Conservation (phyloP, 2,113 vertebrate species). For the Ctenomys sociabilis region DNA sequence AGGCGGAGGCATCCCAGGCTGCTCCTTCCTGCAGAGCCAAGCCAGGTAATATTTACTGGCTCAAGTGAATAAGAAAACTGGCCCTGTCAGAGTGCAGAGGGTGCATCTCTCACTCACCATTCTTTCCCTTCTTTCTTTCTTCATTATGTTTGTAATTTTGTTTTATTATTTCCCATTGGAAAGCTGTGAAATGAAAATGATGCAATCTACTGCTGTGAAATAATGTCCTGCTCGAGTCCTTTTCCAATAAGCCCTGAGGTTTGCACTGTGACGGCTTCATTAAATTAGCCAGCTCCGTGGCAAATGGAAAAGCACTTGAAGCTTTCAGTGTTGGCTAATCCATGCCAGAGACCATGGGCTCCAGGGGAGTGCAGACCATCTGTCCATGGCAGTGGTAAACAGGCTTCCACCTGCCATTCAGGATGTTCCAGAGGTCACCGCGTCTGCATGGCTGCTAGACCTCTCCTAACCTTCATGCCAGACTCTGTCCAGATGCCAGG, state of each 20-base stretch:
- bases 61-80: constrained; percentile 67
- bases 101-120: constrained; percentile 4
- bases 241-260: constrained; percentile 80
- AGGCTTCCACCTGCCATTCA: accelerated
- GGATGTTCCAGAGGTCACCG: not conserved
- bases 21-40: constrained; percentile 18
- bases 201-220: constrained; percentile 78
- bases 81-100: constrained; percentile 26
- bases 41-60: constrained; percentile 64
- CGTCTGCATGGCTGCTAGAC: not conserved
- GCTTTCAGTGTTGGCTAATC: constrained; percentile 67
- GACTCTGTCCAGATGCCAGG: not conserved
- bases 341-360: constrained; percentile 45
- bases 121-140: constrained; percentile 69
- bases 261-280: constrained; percentile 79
- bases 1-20: constrained; percentile 1
- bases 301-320: constrained; percentile 75
- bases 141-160: constrained; percentile 82
- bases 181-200: constrained; percentile 82
- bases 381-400: not conserved
- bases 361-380: not conserved
- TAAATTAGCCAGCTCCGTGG: constrained; percentile 80
- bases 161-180: constrained; percentile 78
- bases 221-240: constrained; percentile 81
- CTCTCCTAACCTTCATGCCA: not conserved